Percentiles rank a stretch among this genome's conserved stretches.
These are phyloP conservation scores for Callaeas wilsoni DNA, from an alignment of 2,113 vertebrate species.

Conservation along the genomic window DNA sequence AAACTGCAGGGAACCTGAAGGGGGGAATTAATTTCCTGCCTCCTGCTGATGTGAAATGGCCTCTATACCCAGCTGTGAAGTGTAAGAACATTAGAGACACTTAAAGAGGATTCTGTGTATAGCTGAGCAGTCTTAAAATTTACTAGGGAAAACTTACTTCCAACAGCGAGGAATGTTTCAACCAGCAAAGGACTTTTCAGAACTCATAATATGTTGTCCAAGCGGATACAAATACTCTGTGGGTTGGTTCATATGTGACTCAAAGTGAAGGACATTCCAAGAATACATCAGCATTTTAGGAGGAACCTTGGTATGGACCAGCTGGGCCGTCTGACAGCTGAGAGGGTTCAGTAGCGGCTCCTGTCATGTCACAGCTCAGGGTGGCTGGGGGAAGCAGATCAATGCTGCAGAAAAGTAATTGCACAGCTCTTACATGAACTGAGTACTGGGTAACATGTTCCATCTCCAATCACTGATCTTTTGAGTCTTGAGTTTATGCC, in stretches of 20 bases:
- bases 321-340: neutral
- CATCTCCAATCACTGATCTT: neutral
- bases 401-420: neutral
- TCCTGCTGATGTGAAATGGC: neutral
- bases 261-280: neutral
- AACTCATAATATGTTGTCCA: neutral
- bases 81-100: neutral
- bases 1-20: neutral
- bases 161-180: neutral
- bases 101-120: neutral
- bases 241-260: neutral
- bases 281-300: neutral
- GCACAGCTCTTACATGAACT: neutral
- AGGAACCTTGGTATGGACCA: neutral
- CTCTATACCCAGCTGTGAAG: neutral
- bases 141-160: neutral
- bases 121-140: neutral
- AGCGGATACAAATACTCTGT: neutral
- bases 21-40: neutral
- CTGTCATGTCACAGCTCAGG: neutral
- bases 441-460: neutral
- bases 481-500: neutral
- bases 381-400: neutral
- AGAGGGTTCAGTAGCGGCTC: neutral
- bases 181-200: neutral